Evolutionary conservation across 2,797 vertebrate species (phyloP), one percentile per base, ranked within the genome.

Genomic region (Enteromius viviparus): DNA sequence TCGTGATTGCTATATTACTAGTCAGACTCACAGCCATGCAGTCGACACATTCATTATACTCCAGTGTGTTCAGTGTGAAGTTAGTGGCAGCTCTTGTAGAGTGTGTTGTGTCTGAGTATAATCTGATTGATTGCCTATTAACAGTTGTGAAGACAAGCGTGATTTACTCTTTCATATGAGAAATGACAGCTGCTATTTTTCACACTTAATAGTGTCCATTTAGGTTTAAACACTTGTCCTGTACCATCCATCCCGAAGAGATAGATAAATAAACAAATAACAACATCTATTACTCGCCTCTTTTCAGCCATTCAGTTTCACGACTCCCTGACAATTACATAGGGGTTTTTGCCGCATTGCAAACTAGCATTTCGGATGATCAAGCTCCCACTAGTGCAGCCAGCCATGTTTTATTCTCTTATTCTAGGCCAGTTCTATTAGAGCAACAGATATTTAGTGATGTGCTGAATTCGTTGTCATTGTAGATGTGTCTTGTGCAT

Each of bases 81-180:
- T 86, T 84, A 60, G 72, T 49, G 23, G 26, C 71, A 53, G 60
- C 76, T 79, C 78, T 80, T 85, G 42, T 71, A 80, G 90, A 92
- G 90, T 89, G 90, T 85, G 86, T 86, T 88, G n/a, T 66, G 74
- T 60, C 90, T 90, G 82, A 91, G 88, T 89, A 91, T 92, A 89
- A 88, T 88, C 58, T 93, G 92, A 93, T 92, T 86, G 92, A 93
- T 93, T 84, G 78, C 85, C 92, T 92, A 89, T 93, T 93, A 93
- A 92, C 88, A 88, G 49, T 85, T 81, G 85, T 80, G 89, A 91
- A 94, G 91, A 89, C 87, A 82, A 89, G 87, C 85, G 82, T 92
- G 91, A 93, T 94, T 92, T 92, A 92, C 90, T 92, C 87, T 87
- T 92, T 92, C 85, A 82, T 81, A 83, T 88, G 87, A 90, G 89